A percentile compares a stretch with the other conserved stretches of the same genome.
Conservation (phyloP, 2,113 vertebrate genomes). For the Pseudopodoces humilis region DNA sequence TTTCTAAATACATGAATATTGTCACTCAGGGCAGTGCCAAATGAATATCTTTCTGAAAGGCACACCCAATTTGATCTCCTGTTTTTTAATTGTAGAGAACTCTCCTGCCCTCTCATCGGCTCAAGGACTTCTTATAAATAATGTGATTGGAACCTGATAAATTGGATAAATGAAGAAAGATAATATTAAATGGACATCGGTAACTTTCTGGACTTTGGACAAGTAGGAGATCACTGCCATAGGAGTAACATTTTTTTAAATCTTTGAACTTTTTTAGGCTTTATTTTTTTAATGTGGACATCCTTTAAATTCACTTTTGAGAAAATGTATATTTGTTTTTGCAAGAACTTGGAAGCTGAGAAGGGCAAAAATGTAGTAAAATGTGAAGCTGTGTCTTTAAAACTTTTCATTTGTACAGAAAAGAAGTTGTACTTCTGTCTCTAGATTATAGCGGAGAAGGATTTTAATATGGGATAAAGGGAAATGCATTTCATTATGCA, state of each 20-base stretch:
- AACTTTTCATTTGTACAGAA: conserved; percentile 74
- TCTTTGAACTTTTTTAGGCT: conserved; percentile 82
- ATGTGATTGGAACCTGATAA: conserved; percentile 74
- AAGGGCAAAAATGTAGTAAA: conserved; percentile 77
- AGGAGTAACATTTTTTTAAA: conserved; percentile 79
- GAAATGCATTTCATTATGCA: conserved; percentile 52
- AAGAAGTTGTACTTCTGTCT: conserved; percentile 64
- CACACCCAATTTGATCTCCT: conserved; percentile 68
- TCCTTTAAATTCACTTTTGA: conserved; percentile 79
- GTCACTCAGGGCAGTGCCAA: not conserved
- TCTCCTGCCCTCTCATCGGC: conserved; percentile 71
- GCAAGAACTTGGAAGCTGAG: conserved; percentile 75
- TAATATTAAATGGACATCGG: conserved; percentile 67
- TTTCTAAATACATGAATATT: conserved; percentile 37
- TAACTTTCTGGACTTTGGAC: conserved; percentile 74
- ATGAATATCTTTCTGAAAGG: conserved; percentile 70
- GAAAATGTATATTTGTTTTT: conserved; percentile 79
- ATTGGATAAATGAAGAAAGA: conserved; percentile 66
- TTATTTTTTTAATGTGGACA: conserved; percentile 87
- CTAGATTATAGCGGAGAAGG: conserved; percentile 25
- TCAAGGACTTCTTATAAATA: conserved; percentile 71
- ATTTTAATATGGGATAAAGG: conserved; percentile 41
- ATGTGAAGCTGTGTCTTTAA: conserved; percentile 81
- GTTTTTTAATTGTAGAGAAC: conserved; percentile 76
- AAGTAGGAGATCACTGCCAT: conserved; percentile 81